Evolutionary conservation across 2,797 vertebrate genomes (phyloP).

Genomic region (Eurystomus glaucurus): DNA sequence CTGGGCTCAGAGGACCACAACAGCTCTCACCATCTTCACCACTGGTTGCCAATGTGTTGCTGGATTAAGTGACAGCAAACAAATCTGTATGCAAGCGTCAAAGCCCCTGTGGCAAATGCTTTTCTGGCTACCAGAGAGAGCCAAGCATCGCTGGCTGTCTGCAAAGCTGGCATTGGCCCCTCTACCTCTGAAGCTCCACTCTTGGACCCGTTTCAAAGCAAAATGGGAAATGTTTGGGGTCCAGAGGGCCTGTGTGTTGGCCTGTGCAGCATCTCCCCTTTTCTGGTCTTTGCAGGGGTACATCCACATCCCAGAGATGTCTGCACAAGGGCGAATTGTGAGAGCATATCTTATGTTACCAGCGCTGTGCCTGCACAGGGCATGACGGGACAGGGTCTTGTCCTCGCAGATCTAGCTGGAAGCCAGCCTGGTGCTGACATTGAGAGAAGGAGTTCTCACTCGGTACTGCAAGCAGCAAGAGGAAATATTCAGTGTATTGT

Average conservation of each 20-base stretch:
- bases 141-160: background rate
- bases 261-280: background rate
- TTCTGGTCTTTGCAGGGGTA: background rate
- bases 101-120: rapidly evolving
- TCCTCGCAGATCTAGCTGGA: background rate
- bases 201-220: background rate
- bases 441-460: background rate
- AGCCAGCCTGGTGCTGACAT: background rate
- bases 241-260: background rate
- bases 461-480: background rate
- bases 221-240: background rate
- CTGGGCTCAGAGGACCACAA: background rate
- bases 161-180: rapidly evolving
- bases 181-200: rapidly evolving
- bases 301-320: background rate
- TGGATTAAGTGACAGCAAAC: background rate
- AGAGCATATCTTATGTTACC: background rate
- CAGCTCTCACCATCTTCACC: background rate
- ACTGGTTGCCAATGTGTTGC: rapidly evolving
- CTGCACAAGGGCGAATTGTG: background rate
- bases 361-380: rapidly evolving
- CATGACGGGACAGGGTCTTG: rapidly evolving
- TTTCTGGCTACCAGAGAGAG: background rate
- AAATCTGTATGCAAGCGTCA: background rate
- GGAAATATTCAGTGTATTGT: background rate